Evolutionary conservation across 2,888 invertebrate species (phyloP), one percentile per base, ranked within the genome.

Genomic region (Ichneumoninae sp.): DNA sequence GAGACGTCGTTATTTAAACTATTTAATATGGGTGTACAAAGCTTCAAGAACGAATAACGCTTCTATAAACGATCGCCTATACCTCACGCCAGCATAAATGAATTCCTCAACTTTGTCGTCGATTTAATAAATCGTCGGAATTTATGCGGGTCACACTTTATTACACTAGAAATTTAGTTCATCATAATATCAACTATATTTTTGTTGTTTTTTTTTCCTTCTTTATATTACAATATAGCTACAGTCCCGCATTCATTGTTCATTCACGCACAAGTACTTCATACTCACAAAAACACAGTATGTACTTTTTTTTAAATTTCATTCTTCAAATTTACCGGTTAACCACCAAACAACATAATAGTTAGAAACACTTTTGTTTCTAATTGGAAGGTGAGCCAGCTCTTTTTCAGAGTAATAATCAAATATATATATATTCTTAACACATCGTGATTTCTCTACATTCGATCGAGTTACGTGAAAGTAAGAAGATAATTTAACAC

Each of bases 171-270:
- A 78, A 13, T 73, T 78, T 76, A 68, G 78, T 82, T 82, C 77
- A 82, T 86, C 87, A 79, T 85, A 86, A 85, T 89, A 89, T 83
- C 87, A 88, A 87, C 85, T 85, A 87, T 82, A 85, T 82, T 85
- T 74, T 70, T 40, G 40, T 10, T 69, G 57, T 74, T 78, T 33
- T 63, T 71, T 70, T 69, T 75, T 68, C n/a, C 50, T 75, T 80
- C 81, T 88, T 88, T 91, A 89, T 91, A 87, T 89, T 91, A 91
- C 89, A 90, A 89, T 89, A 89, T 89, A 87, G 85, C 86, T 88
- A 89, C 85, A 88, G 75, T 85, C 86, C 80, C 80, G 78, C 85
- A 85, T 85, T 83, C 83, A 83, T 87, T 80, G 83, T 70, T 81
- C 81, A 70, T 80, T 83, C 83, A 68, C 66, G 83, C 81, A 81